phyloP scores from a whole-genome alignment of 2,113 vertebrate genomes.

The Tachuris rubrigastra region DNA sequence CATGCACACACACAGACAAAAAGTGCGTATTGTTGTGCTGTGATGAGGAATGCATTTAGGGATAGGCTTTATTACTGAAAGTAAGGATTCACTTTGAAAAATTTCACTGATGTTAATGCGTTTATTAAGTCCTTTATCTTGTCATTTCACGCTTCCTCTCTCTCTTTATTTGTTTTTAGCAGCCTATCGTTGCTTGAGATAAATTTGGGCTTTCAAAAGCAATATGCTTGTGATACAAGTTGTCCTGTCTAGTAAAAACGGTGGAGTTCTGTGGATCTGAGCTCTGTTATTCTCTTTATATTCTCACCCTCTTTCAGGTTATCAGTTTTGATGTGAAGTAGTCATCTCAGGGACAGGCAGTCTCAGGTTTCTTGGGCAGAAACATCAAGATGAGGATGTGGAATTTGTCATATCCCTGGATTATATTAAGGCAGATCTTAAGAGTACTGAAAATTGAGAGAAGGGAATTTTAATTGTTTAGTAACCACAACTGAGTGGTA shows the following conservation, averaged over 20 bases:
- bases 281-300: neutral
- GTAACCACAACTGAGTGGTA: neutral
- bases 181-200: neutral
- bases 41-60: conserved; percentile 43
- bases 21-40: conserved; percentile 22
- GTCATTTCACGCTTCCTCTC: conserved; percentile 48
- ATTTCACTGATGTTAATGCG: conserved; percentile 25
- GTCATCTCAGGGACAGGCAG: neutral
- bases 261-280: neutral
- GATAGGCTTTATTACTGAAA: conserved; percentile 64
- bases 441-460: neutral
- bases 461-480: neutral
- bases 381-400: neutral
- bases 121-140: conserved; percentile 60
- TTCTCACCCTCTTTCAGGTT: neutral
- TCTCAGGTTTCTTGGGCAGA: neutral
- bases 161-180: conserved; percentile 17
- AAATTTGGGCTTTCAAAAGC: neutral
- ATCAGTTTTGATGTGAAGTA: neutral
- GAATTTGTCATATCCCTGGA: neutral
- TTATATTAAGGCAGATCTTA: neutral
- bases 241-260: neutral
- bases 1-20: neutral
- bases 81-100: conserved; percentile 23
- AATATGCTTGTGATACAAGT: neutral